Evolutionary conservation across 2,797 vertebrate genomes (phyloP).

Genomic region (Darevskia nairensis): DNA sequence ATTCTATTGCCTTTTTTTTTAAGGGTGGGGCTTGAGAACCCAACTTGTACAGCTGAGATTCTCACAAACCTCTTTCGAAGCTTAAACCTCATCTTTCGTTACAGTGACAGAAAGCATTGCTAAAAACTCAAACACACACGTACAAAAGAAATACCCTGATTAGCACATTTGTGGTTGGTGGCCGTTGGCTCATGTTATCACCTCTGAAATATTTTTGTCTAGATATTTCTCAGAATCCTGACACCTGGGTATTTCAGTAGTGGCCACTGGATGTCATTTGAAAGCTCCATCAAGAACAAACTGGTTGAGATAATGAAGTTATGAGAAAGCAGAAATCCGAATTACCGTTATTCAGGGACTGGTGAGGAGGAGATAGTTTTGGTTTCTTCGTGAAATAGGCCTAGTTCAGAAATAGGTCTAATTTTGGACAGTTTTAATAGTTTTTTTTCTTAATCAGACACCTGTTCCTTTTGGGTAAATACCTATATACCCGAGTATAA

Average conservation of each 20-base stretch:
- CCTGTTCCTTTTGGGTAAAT: background rate
- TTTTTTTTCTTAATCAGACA: background rate
- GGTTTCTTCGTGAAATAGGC: background rate
- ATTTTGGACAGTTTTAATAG: no score
- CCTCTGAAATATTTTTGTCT: background rate
- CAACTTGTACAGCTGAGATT: background rate
- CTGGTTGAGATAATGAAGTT: background rate
- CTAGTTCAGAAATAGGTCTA: background rate
- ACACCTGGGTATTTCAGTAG: slow-evolving; percentile 25
- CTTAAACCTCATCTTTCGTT: background rate
- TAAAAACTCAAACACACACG: background rate
- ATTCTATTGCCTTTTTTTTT: no score
- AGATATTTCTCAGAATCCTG: slow-evolving; percentile 8
- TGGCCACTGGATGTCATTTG: background rate
- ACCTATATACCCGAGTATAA: no score
- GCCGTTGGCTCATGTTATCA: background rate
- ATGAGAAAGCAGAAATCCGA: slow-evolving; percentile 7
- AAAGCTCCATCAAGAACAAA: background rate
- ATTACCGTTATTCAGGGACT: background rate
- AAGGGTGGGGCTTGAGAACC: background rate
- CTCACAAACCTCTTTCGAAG: background rate
- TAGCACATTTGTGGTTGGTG: background rate
- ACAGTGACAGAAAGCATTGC: background rate
- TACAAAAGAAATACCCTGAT: background rate
- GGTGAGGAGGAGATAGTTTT: background rate